phyloP scores from a whole-genome alignment of 2,113 vertebrate species.

The Dicentrarchus labrax region DNA sequence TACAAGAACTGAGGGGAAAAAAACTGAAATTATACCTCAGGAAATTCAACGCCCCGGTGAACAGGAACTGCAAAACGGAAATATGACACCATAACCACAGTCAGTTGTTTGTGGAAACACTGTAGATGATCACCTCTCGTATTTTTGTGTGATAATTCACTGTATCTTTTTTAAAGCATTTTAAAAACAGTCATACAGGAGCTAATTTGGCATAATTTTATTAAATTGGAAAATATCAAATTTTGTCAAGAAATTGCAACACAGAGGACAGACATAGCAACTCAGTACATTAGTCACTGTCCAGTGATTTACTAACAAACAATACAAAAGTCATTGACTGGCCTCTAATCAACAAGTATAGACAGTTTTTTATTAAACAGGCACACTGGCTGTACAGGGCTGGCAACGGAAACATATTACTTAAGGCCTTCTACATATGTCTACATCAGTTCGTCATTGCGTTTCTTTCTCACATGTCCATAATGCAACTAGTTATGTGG shows the following conservation, averaged over 20 bases:
- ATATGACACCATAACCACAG: constrained; percentile 14
- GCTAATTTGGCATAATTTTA: constrained; percentile 9
- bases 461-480: constrained; percentile 6
- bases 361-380: constrained; percentile 5
- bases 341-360: background rate
- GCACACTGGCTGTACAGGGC: constrained; percentile 15
- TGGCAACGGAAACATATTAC: constrained; percentile 15
- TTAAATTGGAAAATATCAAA: background rate
- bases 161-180: background rate
- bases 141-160: background rate
- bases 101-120: background rate
- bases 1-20: background rate
- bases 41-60: constrained; percentile 29
- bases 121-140: background rate
- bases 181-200: background rate
- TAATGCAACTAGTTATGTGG: constrained; percentile 56
- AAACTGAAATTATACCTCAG: background rate
- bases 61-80: constrained; percentile 54
- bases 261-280: background rate
- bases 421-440: background rate
- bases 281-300: background rate
- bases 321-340: background rate
- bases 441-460: background rate
- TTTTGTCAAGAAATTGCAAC: constrained; percentile 14
- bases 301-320: background rate